phyloP scores from a whole-genome alignment of 1,140 invertebrate genomes.

The Tenebrio molitor region DNA sequence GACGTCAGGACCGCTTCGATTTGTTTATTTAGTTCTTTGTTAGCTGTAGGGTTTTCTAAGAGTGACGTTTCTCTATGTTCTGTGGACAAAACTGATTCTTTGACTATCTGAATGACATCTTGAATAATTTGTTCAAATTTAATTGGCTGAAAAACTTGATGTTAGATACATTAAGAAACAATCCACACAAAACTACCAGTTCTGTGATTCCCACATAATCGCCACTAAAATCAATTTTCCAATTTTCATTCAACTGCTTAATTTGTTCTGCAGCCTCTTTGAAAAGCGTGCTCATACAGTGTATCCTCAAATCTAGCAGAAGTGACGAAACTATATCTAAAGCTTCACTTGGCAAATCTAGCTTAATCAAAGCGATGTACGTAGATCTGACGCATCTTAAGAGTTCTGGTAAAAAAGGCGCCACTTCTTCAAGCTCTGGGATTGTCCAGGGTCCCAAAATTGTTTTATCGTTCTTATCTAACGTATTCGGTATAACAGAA shows the following conservation, averaged over 20 bases:
- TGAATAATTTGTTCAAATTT: conserved; percentile 86
- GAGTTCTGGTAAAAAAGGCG: conserved; percentile 85
- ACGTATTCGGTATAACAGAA: conserved; percentile 75
- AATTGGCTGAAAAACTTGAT: conserved; percentile 82
- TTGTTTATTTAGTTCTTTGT: conserved; percentile 76
- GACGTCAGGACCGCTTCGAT: conserved; percentile 80
- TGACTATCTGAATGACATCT: conserved; percentile 87
- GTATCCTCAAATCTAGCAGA: conserved; percentile 89
- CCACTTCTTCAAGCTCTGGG: conserved; percentile 70
- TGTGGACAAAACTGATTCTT: conserved; percentile 85
- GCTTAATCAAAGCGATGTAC: conserved; percentile 77
- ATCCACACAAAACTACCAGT: too few species aligned
- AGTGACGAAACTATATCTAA: conserved; percentile 87
- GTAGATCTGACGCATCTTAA: conserved; percentile 79
- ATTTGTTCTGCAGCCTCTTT: conserved; percentile 87
- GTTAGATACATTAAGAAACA: too few species aligned
- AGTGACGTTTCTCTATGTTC: conserved; percentile 79
- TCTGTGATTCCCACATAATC: conserved; percentile 86
- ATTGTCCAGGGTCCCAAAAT: conserved; percentile 66
- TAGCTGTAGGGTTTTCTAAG: conserved; percentile 74
- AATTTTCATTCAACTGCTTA: conserved; percentile 87
- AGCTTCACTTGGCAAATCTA: conserved; percentile 86
- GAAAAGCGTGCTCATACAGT: conserved; percentile 89
- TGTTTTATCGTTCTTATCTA: conserved; percentile 66
- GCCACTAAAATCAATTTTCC: conserved; percentile 88